phyloP scores from a whole-genome alignment of 2,797 vertebrate species.

The Furcifer pardalis region DNA sequence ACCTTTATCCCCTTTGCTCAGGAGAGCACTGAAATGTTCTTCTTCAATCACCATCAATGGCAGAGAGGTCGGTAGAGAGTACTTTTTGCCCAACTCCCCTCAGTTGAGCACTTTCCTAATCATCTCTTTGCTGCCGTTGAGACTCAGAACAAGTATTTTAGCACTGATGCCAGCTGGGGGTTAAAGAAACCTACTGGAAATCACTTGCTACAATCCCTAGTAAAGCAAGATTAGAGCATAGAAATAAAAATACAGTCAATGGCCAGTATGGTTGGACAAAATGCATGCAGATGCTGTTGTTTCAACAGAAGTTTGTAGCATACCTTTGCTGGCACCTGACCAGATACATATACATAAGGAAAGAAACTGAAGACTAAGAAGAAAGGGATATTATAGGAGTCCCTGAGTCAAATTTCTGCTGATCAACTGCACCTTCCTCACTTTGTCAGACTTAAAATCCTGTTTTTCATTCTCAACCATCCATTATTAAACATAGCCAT shows the following conservation, averaged over 20 bases:
- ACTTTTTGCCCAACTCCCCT: background rate
- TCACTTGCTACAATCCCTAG: background rate
- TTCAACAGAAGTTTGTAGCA: background rate
- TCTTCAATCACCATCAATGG: background rate
- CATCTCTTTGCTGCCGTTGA: background rate
- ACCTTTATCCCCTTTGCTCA: background rate
- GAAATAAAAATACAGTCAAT: background rate
- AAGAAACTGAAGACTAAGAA: background rate
- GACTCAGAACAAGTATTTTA: too few species aligned
- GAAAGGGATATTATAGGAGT: background rate
- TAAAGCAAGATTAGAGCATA: background rate
- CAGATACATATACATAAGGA: background rate
- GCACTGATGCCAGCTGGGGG: background rate
- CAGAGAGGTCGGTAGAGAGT: background rate
- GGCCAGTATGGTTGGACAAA: background rate
- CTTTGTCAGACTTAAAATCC: too few species aligned
- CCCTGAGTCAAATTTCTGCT: too few species aligned
- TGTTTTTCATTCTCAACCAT: too few species aligned
- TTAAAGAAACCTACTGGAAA: background rate
- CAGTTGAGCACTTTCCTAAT: background rate
- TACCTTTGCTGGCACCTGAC: background rate
- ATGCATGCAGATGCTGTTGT: background rate
- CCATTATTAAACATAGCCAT: too few species aligned
- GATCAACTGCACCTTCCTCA: too few species aligned
- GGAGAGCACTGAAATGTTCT: background rate